These are phyloP conservation scores for Drosophila meridiana DNA, from an alignment of 2,888 invertebrate genomes.

Conservation along the genomic window DNA sequence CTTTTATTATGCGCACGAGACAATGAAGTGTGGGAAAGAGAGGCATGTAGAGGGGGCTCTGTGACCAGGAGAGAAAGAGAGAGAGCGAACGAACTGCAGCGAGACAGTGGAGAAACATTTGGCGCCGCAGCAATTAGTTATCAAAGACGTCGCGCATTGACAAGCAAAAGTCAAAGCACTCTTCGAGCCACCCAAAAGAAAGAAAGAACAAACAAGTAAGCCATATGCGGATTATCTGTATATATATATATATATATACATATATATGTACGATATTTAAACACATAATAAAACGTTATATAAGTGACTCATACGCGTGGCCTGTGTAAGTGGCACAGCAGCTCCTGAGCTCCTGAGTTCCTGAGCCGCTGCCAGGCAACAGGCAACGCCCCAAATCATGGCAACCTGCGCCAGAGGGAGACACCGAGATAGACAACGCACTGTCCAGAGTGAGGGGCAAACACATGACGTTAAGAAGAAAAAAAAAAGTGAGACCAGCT, in stretches of 20 bases:
- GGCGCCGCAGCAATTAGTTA: constrained; percentile 80
- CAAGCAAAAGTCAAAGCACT: constrained; percentile 81
- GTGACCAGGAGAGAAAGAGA: background rate
- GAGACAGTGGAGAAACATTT: constrained; percentile 62
- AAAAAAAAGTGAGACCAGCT: constrained; percentile 64
- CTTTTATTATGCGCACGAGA: constrained; percentile 71
- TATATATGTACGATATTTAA: constrained; percentile 7
- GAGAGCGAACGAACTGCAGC: constrained; percentile 16
- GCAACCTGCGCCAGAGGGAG: constrained; percentile 51
- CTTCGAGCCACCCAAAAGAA: constrained; percentile 67
- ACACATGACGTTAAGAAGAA: constrained; percentile 55
- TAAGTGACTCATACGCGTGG: constrained; percentile 44
- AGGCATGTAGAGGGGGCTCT: background rate
- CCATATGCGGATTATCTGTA: constrained; percentile 50
- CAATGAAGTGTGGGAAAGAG: constrained; percentile 6
- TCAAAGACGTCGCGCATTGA: constrained; percentile 79
- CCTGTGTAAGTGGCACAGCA: constrained; percentile 11
- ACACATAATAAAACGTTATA: constrained; percentile 41
- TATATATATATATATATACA: constrained; percentile 10
- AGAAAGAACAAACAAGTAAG: constrained; percentile 23
- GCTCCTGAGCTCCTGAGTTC: constrained; percentile 11
- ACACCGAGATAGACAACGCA: constrained; percentile 6
- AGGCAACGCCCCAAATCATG: constrained; percentile 71
- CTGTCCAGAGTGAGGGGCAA: background rate
- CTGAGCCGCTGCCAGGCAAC: constrained; percentile 32